These are phyloP conservation scores for Tachina lurida DNA, from an alignment of 2,888 invertebrate species.

Conservation along the genomic window DNA sequence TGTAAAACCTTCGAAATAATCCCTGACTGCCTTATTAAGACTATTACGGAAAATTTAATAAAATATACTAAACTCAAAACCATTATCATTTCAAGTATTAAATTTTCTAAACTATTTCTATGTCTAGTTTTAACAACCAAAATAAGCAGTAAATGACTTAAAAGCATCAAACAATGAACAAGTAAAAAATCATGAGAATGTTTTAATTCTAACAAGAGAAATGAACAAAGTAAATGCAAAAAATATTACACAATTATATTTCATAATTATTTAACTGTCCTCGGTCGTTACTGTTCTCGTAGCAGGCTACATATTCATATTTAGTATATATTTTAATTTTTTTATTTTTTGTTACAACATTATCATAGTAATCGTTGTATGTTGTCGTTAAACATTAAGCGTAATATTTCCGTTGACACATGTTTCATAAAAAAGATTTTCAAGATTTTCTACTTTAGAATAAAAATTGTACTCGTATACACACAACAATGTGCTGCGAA, in stretches of 20 bases:
- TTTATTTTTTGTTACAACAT: constrained; percentile 29
- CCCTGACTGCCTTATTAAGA: constrained; percentile 15
- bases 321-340: constrained; percentile 14
- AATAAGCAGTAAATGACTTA: constrained; percentile 61
- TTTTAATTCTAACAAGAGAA: constrained; percentile 24
- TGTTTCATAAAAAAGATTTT: constrained; percentile 51
- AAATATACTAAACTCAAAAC: constrained; percentile 39
- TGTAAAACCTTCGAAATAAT: constrained; percentile 17
- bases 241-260: constrained; percentile 55
- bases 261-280: constrained; percentile 69
- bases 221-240: constrained; percentile 27
- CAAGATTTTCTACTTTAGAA: constrained; percentile 59
- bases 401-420: constrained; percentile 65
- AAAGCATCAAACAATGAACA: constrained; percentile 37
- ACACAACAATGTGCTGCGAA: neutral
- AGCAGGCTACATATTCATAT: neutral
- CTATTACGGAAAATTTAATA: constrained; percentile 27
- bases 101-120: constrained; percentile 42
- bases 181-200: constrained; percentile 41
- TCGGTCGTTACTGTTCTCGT: constrained; percentile 63
- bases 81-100: constrained; percentile 50
- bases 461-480: constrained; percentile 1
- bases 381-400: constrained; percentile 32
- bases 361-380: constrained; percentile 26
- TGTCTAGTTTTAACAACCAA: constrained; percentile 55